These are phyloP conservation scores for Lithophane semibrunnea DNA, from an alignment of 2,888 invertebrate species.

Conservation along the genomic window DNA sequence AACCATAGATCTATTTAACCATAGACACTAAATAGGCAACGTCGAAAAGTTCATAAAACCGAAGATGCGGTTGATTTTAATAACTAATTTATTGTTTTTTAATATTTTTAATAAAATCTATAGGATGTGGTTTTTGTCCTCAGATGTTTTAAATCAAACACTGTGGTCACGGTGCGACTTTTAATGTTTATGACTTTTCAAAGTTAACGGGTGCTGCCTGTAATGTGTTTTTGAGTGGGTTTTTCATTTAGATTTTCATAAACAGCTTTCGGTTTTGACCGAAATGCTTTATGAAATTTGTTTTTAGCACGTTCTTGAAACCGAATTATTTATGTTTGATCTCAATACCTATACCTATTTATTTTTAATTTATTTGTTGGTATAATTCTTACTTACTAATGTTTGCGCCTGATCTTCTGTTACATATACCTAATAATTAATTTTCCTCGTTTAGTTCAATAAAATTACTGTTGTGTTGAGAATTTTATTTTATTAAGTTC, in stretches of 20 bases:
- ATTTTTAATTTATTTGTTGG: background rate
- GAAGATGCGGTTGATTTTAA: constrained; percentile 83
- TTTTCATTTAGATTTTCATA: constrained; percentile 56
- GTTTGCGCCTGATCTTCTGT: background rate
- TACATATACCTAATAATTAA: background rate
- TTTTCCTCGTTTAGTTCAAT: background rate
- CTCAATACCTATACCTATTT: background rate
- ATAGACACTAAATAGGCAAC: constrained; percentile 82
- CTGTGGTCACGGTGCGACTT: constrained; percentile 75
- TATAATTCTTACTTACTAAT: background rate
- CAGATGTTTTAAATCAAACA: constrained; percentile 77
- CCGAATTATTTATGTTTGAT: constrained; percentile 36
- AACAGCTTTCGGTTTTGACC: constrained; percentile 39
- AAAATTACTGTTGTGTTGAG: background rate
- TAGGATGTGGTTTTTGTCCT: constrained; percentile 85
- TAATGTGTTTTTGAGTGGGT: constrained; percentile 66
- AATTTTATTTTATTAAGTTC: background rate
- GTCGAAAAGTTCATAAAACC: constrained; percentile 72
- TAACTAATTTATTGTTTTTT: constrained; percentile 81
- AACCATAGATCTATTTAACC: constrained; percentile 81
- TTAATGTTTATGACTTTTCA: constrained; percentile 73
- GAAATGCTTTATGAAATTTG: constrained; percentile 14
- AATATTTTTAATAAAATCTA: constrained; percentile 77
- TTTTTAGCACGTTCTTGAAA: constrained; percentile 10
- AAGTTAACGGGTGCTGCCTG: constrained; percentile 67